phyloP scores from a whole-genome alignment of 2,888 invertebrate genomes.

The Campoplex capitator region DNA sequence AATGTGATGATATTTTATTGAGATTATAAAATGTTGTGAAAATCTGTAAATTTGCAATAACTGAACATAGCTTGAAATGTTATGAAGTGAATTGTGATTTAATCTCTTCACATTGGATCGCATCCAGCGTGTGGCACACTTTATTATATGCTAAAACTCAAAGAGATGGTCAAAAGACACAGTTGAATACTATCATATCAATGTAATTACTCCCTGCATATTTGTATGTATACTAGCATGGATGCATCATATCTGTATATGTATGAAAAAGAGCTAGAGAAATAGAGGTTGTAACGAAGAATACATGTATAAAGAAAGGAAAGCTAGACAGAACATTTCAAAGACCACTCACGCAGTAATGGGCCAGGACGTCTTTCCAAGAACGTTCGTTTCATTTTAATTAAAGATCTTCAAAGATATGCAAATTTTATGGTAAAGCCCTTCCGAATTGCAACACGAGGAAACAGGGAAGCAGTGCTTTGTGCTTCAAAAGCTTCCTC shows the following conservation, averaged over 20 bases:
- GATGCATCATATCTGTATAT: not conserved
- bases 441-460: slow-evolving; percentile 55
- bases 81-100: not conserved
- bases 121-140: not conserved
- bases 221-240: not conserved
- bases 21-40: not conserved
- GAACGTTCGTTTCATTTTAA: slow-evolving; percentile 55
- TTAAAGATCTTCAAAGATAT: slow-evolving; percentile 65
- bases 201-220: slow-evolving; percentile 30
- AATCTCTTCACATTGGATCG: not conserved
- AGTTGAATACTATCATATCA: slow-evolving; percentile 26
- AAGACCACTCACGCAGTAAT: slow-evolving; percentile 26
- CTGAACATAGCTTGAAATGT: not conserved
- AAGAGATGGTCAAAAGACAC: slow-evolving; percentile 21
- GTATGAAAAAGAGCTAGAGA: slow-evolving; percentile 20
- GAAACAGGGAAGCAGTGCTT: slow-evolving; percentile 39
- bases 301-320: slow-evolving; percentile 16
- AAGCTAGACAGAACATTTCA: slow-evolving; percentile 2
- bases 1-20: not conserved
- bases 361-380: slow-evolving; percentile 39
- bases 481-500: slow-evolving; percentile 31
- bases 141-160: not conserved
- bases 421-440: slow-evolving; percentile 54
- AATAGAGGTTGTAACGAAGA: slow-evolving; percentile 38
- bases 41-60: not conserved